phyloP scores from a whole-genome alignment of 2,888 invertebrate genomes.

The Troglohyphantes excavatus region DNA sequence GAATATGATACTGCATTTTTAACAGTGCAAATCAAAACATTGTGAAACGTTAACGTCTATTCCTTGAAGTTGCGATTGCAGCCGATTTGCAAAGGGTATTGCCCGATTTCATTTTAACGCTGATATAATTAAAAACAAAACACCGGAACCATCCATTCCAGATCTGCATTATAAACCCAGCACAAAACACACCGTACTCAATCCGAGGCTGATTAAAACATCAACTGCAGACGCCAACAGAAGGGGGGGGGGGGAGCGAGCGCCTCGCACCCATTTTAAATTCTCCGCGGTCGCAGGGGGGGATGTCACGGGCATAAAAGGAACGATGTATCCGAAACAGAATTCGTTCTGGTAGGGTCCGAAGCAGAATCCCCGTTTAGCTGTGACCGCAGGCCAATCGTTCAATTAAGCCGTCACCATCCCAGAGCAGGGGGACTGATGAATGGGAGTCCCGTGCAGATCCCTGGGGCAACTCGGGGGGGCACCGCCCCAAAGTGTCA shows the following conservation, averaged over 20 bases:
- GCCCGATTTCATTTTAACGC: no score
- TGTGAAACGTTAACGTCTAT: no score
- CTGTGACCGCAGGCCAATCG: constrained; percentile 73
- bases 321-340: background rate
- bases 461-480: constrained; percentile 8
- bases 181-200: background rate
- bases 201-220: constrained; percentile 36
- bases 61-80: no score
- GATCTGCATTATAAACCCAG: no score
- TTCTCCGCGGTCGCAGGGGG: background rate
- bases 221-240: background rate
- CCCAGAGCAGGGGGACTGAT: constrained; percentile 51
- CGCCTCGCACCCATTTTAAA: background rate
- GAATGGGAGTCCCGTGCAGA: constrained; percentile 48
- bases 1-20: no score
- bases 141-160: no score
- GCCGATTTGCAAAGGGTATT: no score
- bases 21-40: no score
- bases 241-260: background rate
- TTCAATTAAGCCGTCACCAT: constrained; percentile 77
- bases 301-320: constrained; percentile 6
- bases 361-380: constrained; percentile 2
- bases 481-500: constrained; percentile 73
- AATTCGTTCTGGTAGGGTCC: constrained; percentile 61
- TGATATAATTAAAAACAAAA: no score